Conservation (phyloP, 1,140 invertebrate genomes). For the Drosophila tani region DNA sequence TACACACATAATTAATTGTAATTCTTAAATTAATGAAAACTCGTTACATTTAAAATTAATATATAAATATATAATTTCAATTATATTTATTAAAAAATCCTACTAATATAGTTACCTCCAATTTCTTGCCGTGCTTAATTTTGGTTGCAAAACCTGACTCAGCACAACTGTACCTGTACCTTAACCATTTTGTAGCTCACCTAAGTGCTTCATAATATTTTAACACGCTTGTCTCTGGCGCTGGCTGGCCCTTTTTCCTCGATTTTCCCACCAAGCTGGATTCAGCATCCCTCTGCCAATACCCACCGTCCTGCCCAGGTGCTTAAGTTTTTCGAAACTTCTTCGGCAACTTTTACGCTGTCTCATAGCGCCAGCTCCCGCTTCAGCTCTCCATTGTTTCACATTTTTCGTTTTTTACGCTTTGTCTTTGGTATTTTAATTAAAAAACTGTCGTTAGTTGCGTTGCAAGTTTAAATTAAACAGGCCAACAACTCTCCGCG, state of each 20-base stretch:
- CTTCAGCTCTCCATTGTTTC: slow-evolving; percentile 39
- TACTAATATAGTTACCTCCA: no score
- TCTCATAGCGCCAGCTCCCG: slow-evolving; percentile 34
- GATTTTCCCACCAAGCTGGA: no score
- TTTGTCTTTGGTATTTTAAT: slow-evolving; percentile 82
- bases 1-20: no score
- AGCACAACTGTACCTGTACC: slow-evolving; percentile 54
- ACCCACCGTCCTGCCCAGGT: slow-evolving; percentile 53
- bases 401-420: slow-evolving; percentile 48
- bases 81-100: no score
- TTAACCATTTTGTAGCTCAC: slow-evolving; percentile 59
- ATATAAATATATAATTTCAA: no score
- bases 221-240: slow-evolving; percentile 62
- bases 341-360: slow-evolving; percentile 76
- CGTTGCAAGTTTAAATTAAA: slow-evolving; percentile 80
- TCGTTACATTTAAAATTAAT: no score
- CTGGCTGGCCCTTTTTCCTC: slow-evolving; percentile 9
- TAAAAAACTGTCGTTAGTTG: slow-evolving; percentile 82
- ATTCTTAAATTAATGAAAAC: no score
- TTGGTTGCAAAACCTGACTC: neutral
- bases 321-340: slow-evolving; percentile 71
- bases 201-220: slow-evolving; percentile 82
- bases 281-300: neutral
- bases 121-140: slow-evolving; percentile 3
- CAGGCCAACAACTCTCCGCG: slow-evolving; percentile 44